Percentiles rank a stretch among this genome's conserved stretches.
These are phyloP conservation scores for Pyrocephalus nanus DNA, from an alignment of 2,797 vertebrate species.

Conservation along the genomic window DNA sequence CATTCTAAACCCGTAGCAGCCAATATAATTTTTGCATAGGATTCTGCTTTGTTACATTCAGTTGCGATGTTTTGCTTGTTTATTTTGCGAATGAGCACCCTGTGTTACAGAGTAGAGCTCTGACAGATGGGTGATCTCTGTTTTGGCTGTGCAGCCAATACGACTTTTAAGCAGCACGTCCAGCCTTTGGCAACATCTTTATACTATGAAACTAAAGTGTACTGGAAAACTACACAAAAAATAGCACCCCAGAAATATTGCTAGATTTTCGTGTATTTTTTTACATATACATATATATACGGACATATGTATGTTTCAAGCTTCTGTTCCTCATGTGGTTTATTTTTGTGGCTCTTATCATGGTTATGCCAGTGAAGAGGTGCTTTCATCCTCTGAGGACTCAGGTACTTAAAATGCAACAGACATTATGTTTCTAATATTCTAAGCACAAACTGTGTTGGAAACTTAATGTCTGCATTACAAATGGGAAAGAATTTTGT, in stretches of 20 bases:
- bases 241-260: background rate
- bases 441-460: accelerated
- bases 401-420: background rate
- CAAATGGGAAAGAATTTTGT: background rate
- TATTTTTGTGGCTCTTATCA: accelerated
- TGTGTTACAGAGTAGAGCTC: background rate
- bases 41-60: background rate
- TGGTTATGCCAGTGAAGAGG: background rate
- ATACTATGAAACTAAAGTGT: background rate
- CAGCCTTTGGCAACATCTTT: background rate
- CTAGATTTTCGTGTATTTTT: accelerated
- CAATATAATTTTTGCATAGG: accelerated
- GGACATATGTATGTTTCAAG: accelerated
- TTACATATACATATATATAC: accelerated
- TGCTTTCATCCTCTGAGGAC: background rate
- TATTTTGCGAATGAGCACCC: accelerated
- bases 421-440: background rate
- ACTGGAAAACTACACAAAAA: background rate
- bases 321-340: accelerated
- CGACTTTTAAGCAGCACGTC: accelerated
- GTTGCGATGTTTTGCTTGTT: background rate
- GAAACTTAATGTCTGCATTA: background rate
- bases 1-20: accelerated
- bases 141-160: background rate
- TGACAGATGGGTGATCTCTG: background rate